These are phyloP conservation scores for Microcebus jonahi DNA, from an alignment of 2,113 vertebrate genomes.

Conservation along the genomic window DNA sequence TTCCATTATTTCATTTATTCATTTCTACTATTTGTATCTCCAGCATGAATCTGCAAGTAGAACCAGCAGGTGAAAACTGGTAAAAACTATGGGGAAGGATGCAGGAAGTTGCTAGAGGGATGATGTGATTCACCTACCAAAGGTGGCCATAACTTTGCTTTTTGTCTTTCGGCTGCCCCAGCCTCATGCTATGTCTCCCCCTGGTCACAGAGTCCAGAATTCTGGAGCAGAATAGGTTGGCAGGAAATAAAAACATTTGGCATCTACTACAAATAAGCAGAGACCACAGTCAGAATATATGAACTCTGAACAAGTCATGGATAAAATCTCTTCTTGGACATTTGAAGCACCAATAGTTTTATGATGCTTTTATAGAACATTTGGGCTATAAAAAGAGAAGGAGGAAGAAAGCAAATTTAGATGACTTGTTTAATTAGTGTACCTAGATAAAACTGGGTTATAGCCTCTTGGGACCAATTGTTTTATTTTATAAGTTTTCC, in stretches of 20 bases:
- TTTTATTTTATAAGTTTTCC: not conserved
- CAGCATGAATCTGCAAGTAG: not conserved
- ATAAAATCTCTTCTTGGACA: not conserved
- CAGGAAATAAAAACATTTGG: not conserved
- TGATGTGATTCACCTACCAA: not conserved
- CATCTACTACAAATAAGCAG: not conserved
- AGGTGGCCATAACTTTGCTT: not conserved
- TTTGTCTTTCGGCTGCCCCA: not conserved
- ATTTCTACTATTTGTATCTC: not conserved
- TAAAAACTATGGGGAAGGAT: not conserved
- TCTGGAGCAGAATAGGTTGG: not conserved
- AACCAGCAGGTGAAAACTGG: not conserved
- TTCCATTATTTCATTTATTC: not conserved
- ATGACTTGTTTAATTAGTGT: not conserved
- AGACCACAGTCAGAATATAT: not conserved
- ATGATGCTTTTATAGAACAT: not conserved
- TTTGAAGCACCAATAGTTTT: not conserved
- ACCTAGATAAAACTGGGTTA: not conserved
- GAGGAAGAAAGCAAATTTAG: not conserved
- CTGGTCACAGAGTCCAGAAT: not conserved
- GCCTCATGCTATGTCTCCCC: not conserved
- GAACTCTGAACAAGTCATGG: not conserved
- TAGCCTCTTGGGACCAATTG: not conserved
- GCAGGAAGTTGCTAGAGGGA: accelerated
- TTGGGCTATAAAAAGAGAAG: not conserved